Conservation (phyloP, 2,113 vertebrate species). For the Pelmatolapia mariae region DNA sequence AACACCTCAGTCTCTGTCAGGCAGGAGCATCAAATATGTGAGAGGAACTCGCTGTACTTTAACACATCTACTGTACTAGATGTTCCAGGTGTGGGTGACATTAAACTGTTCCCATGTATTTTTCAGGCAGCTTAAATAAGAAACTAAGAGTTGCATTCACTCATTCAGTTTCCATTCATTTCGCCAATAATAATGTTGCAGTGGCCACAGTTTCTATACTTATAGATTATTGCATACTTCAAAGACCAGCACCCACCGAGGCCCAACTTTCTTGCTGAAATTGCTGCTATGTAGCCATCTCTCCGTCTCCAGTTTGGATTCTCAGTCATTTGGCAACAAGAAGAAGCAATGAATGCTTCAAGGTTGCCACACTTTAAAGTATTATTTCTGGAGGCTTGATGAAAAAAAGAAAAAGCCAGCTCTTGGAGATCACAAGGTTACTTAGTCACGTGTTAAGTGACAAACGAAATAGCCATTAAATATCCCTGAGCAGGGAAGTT, state of each 20-base stretch:
- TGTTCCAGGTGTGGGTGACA: neutral
- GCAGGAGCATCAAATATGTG: conserved; percentile 13
- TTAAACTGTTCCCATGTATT: neutral
- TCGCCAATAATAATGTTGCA: neutral
- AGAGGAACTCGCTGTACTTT: conserved; percentile 1
- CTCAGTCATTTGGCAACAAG: neutral
- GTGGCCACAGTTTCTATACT: neutral
- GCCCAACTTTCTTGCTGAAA: neutral
- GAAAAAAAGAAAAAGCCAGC: neutral
- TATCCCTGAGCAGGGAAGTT: neutral
- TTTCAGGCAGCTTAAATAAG: neutral
- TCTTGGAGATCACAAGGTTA: neutral
- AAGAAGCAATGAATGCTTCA: neutral
- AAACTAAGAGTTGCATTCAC: neutral
- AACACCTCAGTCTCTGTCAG: neutral
- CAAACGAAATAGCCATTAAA: neutral
- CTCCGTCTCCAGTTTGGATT: neutral
- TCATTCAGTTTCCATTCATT: neutral
- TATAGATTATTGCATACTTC: neutral
- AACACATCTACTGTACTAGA: neutral
- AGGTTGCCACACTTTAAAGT: neutral
- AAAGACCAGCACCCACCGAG: neutral
- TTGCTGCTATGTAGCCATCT: neutral
- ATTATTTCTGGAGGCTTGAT: neutral
- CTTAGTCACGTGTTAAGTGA: neutral